Percentiles rank a stretch among this genome's conserved stretches.
Evolutionary conservation across 2,113 vertebrate species (phyloP).

Genomic region (Cryptomyrus ogoouensis): DNA sequence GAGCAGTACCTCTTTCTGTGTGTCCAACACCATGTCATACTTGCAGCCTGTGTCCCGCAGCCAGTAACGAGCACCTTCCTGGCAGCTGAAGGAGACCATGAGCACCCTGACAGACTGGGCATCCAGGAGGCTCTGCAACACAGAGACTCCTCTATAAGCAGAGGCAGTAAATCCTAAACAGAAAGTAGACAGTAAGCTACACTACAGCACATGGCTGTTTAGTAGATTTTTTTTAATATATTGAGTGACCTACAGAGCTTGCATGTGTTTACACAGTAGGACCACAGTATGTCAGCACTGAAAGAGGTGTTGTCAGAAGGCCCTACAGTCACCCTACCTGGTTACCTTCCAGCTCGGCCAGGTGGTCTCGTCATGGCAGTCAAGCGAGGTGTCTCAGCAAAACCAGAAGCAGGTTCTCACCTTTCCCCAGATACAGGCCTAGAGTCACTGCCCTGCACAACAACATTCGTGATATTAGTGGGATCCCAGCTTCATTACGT

Average conservation of each 20-base stretch:
- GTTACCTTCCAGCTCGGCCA: slow-evolving; percentile 51
- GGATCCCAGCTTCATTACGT: no score
- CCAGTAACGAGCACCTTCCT: slow-evolving; percentile 54
- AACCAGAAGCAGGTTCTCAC: slow-evolving; percentile 57
- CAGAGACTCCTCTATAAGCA: background rate
- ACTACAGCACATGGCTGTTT: background rate
- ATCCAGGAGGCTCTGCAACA: slow-evolving; percentile 40
- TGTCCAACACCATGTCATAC: slow-evolving; percentile 54
- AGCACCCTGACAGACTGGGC: slow-evolving; percentile 53
- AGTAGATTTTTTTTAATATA: background rate
- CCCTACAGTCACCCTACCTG: slow-evolving; percentile 34
- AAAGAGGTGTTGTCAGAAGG: background rate
- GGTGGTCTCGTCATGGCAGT: slow-evolving; percentile 62
- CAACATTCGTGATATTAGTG: background rate
- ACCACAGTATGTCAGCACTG: background rate
- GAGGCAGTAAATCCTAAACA: background rate
- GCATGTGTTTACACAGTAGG: background rate
- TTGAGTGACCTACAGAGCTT: background rate
- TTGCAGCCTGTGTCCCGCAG: slow-evolving; percentile 51
- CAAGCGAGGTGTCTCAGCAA: slow-evolving; percentile 58
- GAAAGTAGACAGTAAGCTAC: background rate
- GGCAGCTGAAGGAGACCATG: slow-evolving; percentile 49
- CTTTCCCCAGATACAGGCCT: slow-evolving; percentile 42
- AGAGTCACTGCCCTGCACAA: slow-evolving; percentile 46
- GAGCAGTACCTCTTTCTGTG: slow-evolving; percentile 42